Evolutionary conservation across 2,888 invertebrate genomes (phyloP), one percentile per base, ranked within the genome.

Genomic region (Alentia gelatinosa): DNA sequence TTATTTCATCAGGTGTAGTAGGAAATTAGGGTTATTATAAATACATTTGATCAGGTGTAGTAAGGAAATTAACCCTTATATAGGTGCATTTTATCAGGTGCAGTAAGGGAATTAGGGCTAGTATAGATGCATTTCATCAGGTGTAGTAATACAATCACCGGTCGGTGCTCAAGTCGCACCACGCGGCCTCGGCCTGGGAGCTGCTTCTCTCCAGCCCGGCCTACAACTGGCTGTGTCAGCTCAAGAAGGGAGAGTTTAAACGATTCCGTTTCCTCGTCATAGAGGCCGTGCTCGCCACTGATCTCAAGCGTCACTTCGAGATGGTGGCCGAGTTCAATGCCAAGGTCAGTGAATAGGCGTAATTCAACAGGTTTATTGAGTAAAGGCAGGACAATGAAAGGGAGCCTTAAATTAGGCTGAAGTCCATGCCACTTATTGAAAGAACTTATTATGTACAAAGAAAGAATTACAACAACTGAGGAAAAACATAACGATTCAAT

Each of bases 111-210:
- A 47, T 47, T 47, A 47, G n/a, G n/a, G n/a, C n/a, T n/a, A n/a
- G n/a, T n/a, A n/a, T n/a, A n/a, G n/a, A n/a, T n/a, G n/a, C n/a
- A n/a, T n/a, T 47, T 47, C 47, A 9, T 33, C 94, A 97, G 97
- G 97, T 97, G 56, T 96, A 97, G 89, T 94, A 97, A 92, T 97
- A 97, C 95, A 97, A 97, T 94, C 97, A 97, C 94, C 96, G 97
- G 63, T 97, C 97, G 26, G 97, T 97, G 56, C 94, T 97, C 93
- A 97, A 97, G 94, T 97, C 97, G 94, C 97, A 97, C 94, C 97
- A 97, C 93, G 97, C 97, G 0, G 97, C 97, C 0, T 96, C 97
- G 35, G 97, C 97, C 9, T 97, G 97, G 97, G 95, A 96, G 75
- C 95, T 97, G 47, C 95, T 97, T 91, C 95, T 97, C 74, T 96